These are phyloP conservation scores for Falco columbarius DNA, from an alignment of 2,797 vertebrate genomes.

Conservation along the genomic window DNA sequence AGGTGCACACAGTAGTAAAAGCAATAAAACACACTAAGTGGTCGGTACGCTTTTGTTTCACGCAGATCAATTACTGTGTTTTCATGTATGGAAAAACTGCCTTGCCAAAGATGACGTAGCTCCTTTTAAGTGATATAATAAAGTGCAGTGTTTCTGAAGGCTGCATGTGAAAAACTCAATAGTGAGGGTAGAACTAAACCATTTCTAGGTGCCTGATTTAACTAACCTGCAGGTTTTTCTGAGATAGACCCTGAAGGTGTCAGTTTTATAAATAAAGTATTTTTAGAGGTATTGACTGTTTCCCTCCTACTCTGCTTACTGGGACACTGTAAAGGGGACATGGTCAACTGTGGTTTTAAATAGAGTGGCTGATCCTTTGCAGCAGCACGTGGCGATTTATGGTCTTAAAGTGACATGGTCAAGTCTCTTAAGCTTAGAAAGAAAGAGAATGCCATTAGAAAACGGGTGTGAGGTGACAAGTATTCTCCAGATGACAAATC, in stretches of 20 bases:
- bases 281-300: neutral
- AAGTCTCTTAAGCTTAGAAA: neutral
- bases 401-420: neutral
- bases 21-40: neutral
- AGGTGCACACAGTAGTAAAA: slow-evolving; percentile 21
- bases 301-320: neutral
- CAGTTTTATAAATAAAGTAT: neutral
- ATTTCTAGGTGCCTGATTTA: neutral
- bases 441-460: neutral
- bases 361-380: neutral
- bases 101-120: neutral
- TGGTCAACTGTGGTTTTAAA: neutral
- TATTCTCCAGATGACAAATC: neutral
- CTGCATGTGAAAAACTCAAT: accelerated
- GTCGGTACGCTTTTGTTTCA: neutral
- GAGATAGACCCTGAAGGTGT: neutral
- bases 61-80: neutral
- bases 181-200: neutral
- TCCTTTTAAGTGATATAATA: neutral
- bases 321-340: neutral
- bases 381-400: neutral
- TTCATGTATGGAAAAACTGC: neutral
- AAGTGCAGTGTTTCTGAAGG: neutral
- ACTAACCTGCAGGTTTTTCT: neutral
- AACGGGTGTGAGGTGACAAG: neutral